phyloP scores from a whole-genome alignment of 2,888 invertebrate genomes.

The Chorisops tibialis region DNA sequence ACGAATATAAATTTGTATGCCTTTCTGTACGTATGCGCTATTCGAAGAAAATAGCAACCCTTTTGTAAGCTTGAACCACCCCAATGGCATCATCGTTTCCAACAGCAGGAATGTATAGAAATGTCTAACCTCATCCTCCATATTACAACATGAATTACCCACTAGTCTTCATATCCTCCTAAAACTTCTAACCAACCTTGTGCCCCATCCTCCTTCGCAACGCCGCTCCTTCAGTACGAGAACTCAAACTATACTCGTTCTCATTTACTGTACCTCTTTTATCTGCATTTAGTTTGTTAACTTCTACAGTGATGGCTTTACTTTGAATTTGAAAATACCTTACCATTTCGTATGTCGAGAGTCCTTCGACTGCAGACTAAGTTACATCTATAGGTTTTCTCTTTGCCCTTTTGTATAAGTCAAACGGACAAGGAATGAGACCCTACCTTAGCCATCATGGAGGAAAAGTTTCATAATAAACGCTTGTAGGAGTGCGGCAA shows the following conservation, averaged over 20 bases:
- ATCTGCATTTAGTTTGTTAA: constrained; percentile 25
- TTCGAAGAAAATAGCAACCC: constrained; percentile 18
- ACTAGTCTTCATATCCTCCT: constrained; percentile 21
- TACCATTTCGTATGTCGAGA: neutral
- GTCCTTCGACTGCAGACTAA: constrained; percentile 16
- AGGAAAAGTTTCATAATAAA: constrained; percentile 12
- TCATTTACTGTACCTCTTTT: constrained; percentile 9
- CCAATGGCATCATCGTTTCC: neutral
- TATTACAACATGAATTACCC: constrained; percentile 8
- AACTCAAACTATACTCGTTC: constrained; percentile 5
- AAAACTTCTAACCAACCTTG: constrained; percentile 19
- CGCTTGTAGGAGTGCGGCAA: neutral
- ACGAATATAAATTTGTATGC: constrained; percentile 15
- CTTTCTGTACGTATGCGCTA: neutral
- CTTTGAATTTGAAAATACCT: constrained; percentile 18
- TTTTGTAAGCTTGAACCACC: constrained; percentile 8
- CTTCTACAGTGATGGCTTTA: constrained; percentile 24
- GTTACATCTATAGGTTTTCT: constrained; percentile 19
- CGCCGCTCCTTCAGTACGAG: constrained; percentile 1
- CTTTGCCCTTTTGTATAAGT: neutral
- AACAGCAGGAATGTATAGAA: constrained; percentile 6
- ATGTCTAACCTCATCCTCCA: neutral
- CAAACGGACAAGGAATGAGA: constrained; percentile 1
- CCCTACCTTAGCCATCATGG: neutral
- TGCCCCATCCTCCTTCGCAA: neutral